These are phyloP conservation scores for Acanthiza pusilla DNA, from an alignment of 2,797 vertebrate species.

Conservation along the genomic window DNA sequence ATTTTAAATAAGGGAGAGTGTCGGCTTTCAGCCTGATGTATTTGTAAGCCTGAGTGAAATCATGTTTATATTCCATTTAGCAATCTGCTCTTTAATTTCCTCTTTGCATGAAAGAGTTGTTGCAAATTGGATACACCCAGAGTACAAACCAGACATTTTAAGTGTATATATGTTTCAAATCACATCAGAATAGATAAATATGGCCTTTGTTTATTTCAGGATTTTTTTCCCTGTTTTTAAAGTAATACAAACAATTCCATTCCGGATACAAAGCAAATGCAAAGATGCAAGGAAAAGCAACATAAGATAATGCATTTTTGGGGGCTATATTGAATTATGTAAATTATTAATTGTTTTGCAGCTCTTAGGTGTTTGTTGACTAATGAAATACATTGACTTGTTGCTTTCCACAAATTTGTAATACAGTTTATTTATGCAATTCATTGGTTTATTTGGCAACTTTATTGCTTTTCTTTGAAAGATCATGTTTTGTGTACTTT, in stretches of 20 bases:
- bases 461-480: conserved; percentile 38
- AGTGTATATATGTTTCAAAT: not conserved
- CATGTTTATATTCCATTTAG: conserved; percentile 37
- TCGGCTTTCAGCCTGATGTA: conserved; percentile 1
- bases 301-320: not conserved
- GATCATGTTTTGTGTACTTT: not conserved
- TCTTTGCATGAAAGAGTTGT: conserved; percentile 23
- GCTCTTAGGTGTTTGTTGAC: not conserved
- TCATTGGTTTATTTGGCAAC: not conserved
- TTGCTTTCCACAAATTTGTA: not conserved
- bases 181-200: not conserved
- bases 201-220: not conserved
- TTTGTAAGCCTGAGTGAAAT: conserved; percentile 41
- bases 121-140: not conserved
- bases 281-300: not conserved
- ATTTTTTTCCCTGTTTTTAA: not conserved
- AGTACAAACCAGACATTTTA: conserved; percentile 19
- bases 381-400: conserved; percentile 30
- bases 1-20: conserved; percentile 43
- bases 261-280: not conserved
- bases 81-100: conserved; percentile 40
- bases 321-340: not conserved
- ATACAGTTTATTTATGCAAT: conserved; percentile 21
- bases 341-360: conserved; percentile 13
- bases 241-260: not conserved